Evolutionary conservation across 2,113 vertebrate species (phyloP), one percentile per base, ranked within the genome.

Genomic region (Chelonoidis abingdonii): DNA sequence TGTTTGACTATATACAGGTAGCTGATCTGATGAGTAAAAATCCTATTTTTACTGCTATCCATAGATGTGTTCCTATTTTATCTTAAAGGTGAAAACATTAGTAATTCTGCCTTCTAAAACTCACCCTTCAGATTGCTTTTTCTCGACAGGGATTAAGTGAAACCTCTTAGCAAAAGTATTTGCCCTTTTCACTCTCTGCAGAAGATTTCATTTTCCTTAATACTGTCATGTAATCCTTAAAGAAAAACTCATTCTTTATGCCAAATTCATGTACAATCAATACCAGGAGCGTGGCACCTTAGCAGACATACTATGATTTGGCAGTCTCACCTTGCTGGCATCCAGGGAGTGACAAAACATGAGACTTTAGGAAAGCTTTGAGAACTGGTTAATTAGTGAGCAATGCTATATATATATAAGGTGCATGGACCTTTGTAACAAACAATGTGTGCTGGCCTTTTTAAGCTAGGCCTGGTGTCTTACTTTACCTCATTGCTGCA

Each of bases 361-460:
- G 27, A 75, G 16, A 75, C 65, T 86, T 9, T 2, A 31, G 85
- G 84, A 93, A 87, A 91, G 78, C 81, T 19, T 31, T 1, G 3
- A 89, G 49, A 53, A 44, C 47, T 88, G 56, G 50, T 52, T 6
- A 78, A 2, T 91, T 90, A 91, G 25, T 19, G 44, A n/a, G 29
- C 57, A 93, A 87, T 80, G 82, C 56, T 88, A 2, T 75, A 24
- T 6, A 10, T 56, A 24, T 88, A 86, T 65, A 72, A 62, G 25
- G 22, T 0, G 0, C 0, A 8, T 0, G 0, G 44, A 3, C 0
- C 1, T 69, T 1, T 69, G 1, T 6, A 2, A 4, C 1, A 38
- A 8, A 4, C 1, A 38, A 8, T 22, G 1, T 50, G 13, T 80
- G 10, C 25, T 84, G 11, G 31, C 0, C 0, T 29, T 16, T 2